Conservation (phyloP, 1,140 invertebrate genomes). For the Hycleus phaleratus region DNA sequence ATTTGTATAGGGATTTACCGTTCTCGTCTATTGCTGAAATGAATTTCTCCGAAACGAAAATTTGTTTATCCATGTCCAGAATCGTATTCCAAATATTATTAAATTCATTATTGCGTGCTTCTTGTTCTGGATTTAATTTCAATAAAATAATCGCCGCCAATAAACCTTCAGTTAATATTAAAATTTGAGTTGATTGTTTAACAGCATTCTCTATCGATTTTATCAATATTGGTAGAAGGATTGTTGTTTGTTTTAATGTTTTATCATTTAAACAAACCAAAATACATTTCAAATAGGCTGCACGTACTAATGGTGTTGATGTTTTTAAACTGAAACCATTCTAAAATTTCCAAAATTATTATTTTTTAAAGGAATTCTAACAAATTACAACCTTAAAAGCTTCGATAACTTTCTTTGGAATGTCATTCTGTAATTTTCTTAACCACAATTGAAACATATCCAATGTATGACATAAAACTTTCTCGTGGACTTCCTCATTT, state of each 20-base stretch:
- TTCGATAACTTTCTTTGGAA: conserved; percentile 65
- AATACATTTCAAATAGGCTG: conserved; percentile 70
- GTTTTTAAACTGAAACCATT: conserved; percentile 73
- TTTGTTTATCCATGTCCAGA: conserved; percentile 65
- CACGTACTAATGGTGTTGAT: conserved; percentile 66
- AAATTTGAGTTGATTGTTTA: conserved; percentile 53
- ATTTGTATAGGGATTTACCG: conserved; percentile 40
- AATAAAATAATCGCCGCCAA: conserved; percentile 67
- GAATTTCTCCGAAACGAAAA: conserved; percentile 78
- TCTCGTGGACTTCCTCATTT: conserved; percentile 87
- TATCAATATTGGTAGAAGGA: conserved; percentile 52
- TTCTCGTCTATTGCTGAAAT: conserved; percentile 56
- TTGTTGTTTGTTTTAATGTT: conserved; percentile 43
- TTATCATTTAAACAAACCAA: conserved; percentile 52
- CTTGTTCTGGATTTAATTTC: conserved; percentile 50
- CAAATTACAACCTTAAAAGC: conserved; percentile 57
- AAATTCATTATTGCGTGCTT: conserved; percentile 50
- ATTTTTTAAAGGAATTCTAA: too few relatives aligned
- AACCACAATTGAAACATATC: conserved; percentile 77
- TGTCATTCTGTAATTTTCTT: conserved; percentile 53
- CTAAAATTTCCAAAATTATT: conserved; percentile 39
- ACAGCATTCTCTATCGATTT: conserved; percentile 64
- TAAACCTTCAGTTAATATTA: conserved; percentile 70
- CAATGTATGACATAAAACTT: conserved; percentile 72
- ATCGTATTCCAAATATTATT: conserved; percentile 60